Conservation (phyloP, 53 echinoderm and acorn worm genomes). For the Paelopatides confundens region DNA sequence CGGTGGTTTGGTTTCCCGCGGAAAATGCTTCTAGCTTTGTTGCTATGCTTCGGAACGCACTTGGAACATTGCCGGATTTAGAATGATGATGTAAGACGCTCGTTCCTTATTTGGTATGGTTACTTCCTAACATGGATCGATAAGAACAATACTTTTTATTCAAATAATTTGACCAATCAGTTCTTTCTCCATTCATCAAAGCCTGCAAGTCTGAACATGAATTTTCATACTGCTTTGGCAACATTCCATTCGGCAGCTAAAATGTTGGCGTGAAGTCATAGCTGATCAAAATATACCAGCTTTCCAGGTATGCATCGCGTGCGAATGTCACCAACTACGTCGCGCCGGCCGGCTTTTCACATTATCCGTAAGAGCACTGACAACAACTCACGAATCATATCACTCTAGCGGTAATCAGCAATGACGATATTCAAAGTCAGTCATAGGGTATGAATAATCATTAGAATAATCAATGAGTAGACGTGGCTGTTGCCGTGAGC, state of each 20-base stretch:
- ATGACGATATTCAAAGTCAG: conserved; percentile 56
- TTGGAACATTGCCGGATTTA: conserved; percentile 58
- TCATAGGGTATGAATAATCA: conserved; percentile 38
- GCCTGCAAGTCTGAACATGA: conserved; percentile 54
- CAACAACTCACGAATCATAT: conserved; percentile 55
- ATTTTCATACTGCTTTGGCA: conserved; percentile 42
- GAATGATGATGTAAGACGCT: conserved; percentile 48
- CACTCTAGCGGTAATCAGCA: conserved; percentile 47
- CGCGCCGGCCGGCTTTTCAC: conserved; percentile 56
- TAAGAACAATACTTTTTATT: conserved; percentile 53
- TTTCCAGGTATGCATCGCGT: conserved; percentile 43
- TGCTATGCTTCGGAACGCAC: conserved; percentile 36
- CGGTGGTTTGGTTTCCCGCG: conserved; percentile 53
- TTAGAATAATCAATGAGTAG: conserved; percentile 49
- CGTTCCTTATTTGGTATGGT: conserved; percentile 42
- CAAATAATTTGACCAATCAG: conserved; percentile 52
- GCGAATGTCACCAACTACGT: conserved; percentile 36
- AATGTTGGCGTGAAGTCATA: conserved; percentile 44
- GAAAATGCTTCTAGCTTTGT: conserved; percentile 30
- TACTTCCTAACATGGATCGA: conserved; percentile 37
- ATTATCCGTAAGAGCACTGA: conserved; percentile 51
- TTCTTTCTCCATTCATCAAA: conserved; percentile 46
- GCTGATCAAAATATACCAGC: conserved; percentile 27
- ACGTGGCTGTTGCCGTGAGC: conserved; percentile 54
- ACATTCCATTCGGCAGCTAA: conserved; percentile 22